These are phyloP conservation scores for Clarias laeviceps DNA, from an alignment of 2,797 vertebrate genomes.

Conservation along the genomic window DNA sequence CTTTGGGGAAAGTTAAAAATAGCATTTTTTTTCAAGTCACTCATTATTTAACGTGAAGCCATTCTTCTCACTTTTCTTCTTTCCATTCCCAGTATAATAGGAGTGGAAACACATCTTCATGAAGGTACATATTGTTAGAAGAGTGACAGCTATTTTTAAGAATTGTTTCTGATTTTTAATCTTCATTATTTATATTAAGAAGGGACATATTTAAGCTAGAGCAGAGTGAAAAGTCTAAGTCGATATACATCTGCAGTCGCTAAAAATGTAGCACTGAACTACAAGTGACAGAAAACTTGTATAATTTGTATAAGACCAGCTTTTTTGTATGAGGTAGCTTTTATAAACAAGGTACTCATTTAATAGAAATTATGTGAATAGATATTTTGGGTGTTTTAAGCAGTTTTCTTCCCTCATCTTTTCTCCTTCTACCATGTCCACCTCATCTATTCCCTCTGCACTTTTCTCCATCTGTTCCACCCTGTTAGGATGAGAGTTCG, in stretches of 20 bases:
- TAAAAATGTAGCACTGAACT: neutral
- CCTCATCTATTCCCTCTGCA: conserved; percentile 8
- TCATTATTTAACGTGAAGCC: conserved; percentile 59
- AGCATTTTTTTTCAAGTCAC: conserved; percentile 63
- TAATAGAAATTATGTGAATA: neutral
- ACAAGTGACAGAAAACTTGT: neutral
- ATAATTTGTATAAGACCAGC: neutral
- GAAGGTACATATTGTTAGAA: neutral
- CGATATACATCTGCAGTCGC: neutral
- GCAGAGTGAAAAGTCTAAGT: neutral
- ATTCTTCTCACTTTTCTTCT: conserved; percentile 23
- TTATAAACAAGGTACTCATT: neutral
- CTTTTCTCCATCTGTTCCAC: conserved; percentile 16
- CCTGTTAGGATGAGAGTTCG: conserved; percentile 91
- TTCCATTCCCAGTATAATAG: conserved; percentile 27
- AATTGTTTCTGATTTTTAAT: neutral
- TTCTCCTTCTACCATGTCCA: neutral
- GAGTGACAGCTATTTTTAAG: neutral
- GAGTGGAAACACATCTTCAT: neutral
- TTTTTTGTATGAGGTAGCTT: neutral
- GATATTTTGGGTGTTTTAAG: neutral
- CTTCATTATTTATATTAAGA: neutral
- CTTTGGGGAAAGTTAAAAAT: conserved; percentile 70
- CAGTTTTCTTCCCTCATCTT: neutral
- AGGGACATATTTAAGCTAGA: neutral